A percentile compares a stretch with the other conserved stretches of the same genome.
phyloP scores from a whole-genome alignment of 2,797 vertebrate species.

The Odontamblyopus rebecca region DNA sequence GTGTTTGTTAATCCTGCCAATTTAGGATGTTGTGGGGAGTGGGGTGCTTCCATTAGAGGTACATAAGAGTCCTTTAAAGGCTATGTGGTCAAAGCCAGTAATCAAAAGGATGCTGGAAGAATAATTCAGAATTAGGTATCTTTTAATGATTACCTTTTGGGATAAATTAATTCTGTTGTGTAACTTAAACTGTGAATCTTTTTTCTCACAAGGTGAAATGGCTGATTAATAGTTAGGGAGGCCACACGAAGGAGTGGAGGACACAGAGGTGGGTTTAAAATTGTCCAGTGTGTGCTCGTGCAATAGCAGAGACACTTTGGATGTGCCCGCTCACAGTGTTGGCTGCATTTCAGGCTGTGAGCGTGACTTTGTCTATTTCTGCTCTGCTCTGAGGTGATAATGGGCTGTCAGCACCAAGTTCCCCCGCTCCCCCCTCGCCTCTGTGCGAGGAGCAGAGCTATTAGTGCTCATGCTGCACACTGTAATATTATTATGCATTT shows the following conservation, averaged over 20 bases:
- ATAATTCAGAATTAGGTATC: too few species aligned
- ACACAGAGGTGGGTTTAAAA: constrained; percentile 38
- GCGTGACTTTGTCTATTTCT: constrained; percentile 74
- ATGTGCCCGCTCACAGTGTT: constrained; percentile 63
- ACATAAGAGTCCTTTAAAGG: constrained; percentile 28
- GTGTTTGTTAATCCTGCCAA: constrained; percentile 27
- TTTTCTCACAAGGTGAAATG: constrained; percentile 13
- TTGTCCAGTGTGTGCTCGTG: constrained; percentile 37
- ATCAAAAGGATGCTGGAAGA: not conserved
- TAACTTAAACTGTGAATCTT: constrained; percentile 19
- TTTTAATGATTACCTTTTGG: not conserved
- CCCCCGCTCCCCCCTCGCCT: constrained; percentile 32
- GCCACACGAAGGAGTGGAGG: constrained; percentile 36
- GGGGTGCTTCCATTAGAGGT: constrained; percentile 8
- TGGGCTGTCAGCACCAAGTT: constrained; percentile 70
- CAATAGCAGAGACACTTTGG: constrained; percentile 45
- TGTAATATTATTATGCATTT: constrained; percentile 56
- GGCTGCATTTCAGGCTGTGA: constrained; percentile 61
- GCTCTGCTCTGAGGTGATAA: constrained; percentile 73
- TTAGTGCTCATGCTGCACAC: constrained; percentile 47
- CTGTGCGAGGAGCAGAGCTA: constrained; percentile 34
- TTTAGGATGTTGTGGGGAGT: constrained; percentile 38
- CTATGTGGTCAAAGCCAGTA: not conserved
- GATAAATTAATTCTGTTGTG: not conserved
- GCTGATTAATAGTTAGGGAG: constrained; percentile 37